Base-by-base conservation (phyloP, 1,140 invertebrate genomes). In the Trypoxylus dichotomus region DNA sequence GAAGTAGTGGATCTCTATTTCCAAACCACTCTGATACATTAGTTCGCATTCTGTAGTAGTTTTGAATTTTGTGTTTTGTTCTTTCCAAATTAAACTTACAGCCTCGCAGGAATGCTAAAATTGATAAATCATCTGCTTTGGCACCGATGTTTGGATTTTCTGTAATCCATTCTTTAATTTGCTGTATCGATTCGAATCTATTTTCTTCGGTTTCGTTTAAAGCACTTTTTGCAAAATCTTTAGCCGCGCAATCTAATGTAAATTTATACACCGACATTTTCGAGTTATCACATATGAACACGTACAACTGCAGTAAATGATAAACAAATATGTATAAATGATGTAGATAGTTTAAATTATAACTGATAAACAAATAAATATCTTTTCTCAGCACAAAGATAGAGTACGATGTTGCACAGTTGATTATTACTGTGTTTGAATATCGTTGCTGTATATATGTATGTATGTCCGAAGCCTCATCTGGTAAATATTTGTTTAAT, bases 81-180 rank as follows among this genome's bases (percentile, higher is more conserved):
- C 85, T 87, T 8, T 90, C 88, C 0, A 89, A 75, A 79, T 91
- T 86, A 81, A 89, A 92, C 83, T 93, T 92, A 74, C 90, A 90
- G 25, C 87, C 87, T 54, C 91, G 85, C 43, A 93, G 80, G 84
- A 93, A 93, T 43, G 90, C 87, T 19, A 91, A 78, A 11, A 92
- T 85, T 27, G 88, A 88, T 76, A 88, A 87, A 47, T 89, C 89
- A 77, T 91, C 89, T 21, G 54, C 75, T 27, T 82, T 77, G 13
- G 79, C 81, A n/a, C 80, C 47, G 32, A 84, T 63, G 25, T 81
- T 63, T 25, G 77, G 63, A 25, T 80, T 79, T 54, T 82, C 80
- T 11, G 10, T 5, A 6, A 77, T 6, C 83, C 83, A 84, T 47
- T 24, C 13, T 71, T 76, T 79, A 10, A 84, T 71, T 74, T 80